Evolutionary conservation across 2,888 invertebrate species (phyloP), one percentile per base, ranked within the genome.

Genomic region (Ypsolopha sequella): DNA sequence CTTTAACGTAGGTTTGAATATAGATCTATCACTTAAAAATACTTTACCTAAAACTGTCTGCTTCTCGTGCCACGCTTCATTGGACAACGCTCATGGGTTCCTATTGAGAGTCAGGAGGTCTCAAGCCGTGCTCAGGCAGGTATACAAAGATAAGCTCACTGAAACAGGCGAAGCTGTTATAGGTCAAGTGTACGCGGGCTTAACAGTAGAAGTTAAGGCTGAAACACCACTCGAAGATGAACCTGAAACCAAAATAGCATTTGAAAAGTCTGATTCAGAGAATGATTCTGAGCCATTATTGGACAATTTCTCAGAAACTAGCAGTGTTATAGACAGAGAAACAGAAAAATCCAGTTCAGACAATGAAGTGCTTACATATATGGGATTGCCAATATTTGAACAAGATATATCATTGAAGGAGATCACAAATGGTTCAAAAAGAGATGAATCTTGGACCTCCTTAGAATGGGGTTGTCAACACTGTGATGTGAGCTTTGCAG

Each of bases 21-120:
- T 58, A 0, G 55, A 60, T 46, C 41, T 58, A 7, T 48, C 50
- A 47, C 36, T 10, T 3, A 39, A 52, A 8, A 51, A 53, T 35
- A 47, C 43, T 2, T 46, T 60, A 24, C 61, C 61, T 1, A 57
- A 54, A 50, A 55, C 52, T 6, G 53, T 56, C 11, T 61, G 61
- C 33, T 50, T 45, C 7, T 13, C 33, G 0, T 61, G 61, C 51
- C 53, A 53, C 7, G 51, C 53, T 0, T 45, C 48, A 3, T 45
- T 59, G 34, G 52, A 56, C 14, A 51, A 52, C 10, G 53, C 55
- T 7, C 54, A 53, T 33, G 52, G 47, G 11, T 59, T 59, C 46
- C 49, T 59, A 13, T n/a, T n/a, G 11, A 49, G 44, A 45, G 39
- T 49, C 6, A 10, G 45, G 10, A 13, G 14, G 38, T n/a, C 52